These are phyloP conservation scores for Coranthus polyacanthus DNA, from an alignment of 2,797 vertebrate species.

Conservation along the genomic window DNA sequence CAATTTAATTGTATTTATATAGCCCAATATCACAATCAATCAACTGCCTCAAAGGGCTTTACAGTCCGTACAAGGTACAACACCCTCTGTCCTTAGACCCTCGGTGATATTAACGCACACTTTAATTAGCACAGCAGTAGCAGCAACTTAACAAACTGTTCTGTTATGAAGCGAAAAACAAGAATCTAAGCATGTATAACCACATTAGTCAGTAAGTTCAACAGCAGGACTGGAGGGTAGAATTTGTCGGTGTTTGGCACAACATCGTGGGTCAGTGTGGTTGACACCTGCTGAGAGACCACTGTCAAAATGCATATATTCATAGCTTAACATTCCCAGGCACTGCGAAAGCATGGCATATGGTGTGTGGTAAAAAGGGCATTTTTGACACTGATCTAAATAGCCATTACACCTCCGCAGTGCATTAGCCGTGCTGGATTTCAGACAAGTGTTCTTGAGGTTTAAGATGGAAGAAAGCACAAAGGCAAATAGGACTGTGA, in stretches of 20 bases:
- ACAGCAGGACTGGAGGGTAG: not conserved
- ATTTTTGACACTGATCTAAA: constrained; percentile 36
- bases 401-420: not conserved
- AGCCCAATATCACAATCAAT: too few species aligned
- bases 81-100: too few species aligned
- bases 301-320: constrained; percentile 22
- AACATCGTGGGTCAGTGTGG: constrained; percentile 29
- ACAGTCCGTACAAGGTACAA: too few species aligned
- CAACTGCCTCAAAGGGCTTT: too few species aligned
- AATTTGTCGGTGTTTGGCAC: constrained; percentile 12
- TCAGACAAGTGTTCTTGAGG: constrained; percentile 8
- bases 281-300: constrained; percentile 2
- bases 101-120: too few species aligned
- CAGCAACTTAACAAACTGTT: too few species aligned
- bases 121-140: too few species aligned
- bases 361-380: constrained; percentile 2
- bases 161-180: not conserved
- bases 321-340: constrained; percentile 1
- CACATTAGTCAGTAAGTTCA: not conserved
- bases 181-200: not conserved
- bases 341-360: not conserved
- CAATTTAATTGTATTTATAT: too few species aligned
- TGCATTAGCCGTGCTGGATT: constrained; percentile 5
- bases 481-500: not conserved
- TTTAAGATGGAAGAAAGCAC: not conserved